Percentiles rank a stretch among this genome's conserved stretches.
Evolutionary conservation across 1,140 invertebrate genomes (phyloP).

Genomic region (Psix sp.): DNA sequence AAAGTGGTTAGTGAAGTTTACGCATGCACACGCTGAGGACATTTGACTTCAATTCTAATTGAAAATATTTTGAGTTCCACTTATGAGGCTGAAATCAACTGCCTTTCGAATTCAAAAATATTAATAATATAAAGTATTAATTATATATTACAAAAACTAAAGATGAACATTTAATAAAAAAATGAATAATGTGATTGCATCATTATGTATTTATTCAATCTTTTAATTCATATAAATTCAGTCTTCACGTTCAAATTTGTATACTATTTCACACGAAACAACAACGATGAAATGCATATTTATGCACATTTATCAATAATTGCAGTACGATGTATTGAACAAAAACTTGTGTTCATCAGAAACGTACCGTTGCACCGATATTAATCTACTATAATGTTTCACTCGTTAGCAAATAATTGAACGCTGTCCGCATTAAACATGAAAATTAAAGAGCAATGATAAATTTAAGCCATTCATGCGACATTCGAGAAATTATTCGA

Average conservation of each 20-base stretch:
- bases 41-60: constrained; percentile 45
- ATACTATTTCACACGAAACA: constrained; percentile 8
- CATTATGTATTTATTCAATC: too few relatives aligned
- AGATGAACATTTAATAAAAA: too few relatives aligned
- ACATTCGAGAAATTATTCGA: constrained; percentile 51
- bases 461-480: constrained; percentile 33
- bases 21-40: constrained; percentile 32
- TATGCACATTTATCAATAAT: constrained; percentile 24
- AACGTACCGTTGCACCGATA: constrained; percentile 33
- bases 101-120: too few relatives aligned
- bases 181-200: too few relatives aligned
- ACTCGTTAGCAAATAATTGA: constrained; percentile 57
- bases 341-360: constrained; percentile 16
- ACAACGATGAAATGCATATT: constrained; percentile 18
- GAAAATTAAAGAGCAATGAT: constrained; percentile 53
- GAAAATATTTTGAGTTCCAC: constrained; percentile 26
- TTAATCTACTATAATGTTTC: constrained; percentile 54
- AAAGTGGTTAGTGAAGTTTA: constrained; percentile 64
- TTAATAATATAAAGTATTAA: too few relatives aligned
- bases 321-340: constrained; percentile 3
- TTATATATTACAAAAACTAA: too few relatives aligned
- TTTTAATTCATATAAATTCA: too few relatives aligned
- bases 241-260: constrained; percentile 1
- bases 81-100: constrained; percentile 25
- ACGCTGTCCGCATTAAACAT: constrained; percentile 50